phyloP scores from a whole-genome alignment of 1,140 invertebrate genomes.

The Metopolophium dirhodum region DNA sequence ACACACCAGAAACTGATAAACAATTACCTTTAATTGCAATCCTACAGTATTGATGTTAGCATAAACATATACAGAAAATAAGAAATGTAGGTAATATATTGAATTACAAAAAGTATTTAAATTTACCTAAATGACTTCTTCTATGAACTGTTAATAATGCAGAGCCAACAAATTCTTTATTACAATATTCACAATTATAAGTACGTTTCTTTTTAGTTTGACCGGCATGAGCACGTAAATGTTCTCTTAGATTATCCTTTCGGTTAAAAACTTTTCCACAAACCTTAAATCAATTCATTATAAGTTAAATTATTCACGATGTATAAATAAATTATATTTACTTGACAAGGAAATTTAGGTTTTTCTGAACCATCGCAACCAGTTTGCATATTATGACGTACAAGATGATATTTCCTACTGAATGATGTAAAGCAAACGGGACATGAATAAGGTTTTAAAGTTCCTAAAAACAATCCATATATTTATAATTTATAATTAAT shows the following conservation, averaged over 20 bases:
- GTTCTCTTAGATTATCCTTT: constrained; percentile 79
- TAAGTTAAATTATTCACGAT: not conserved
- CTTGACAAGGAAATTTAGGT: constrained; percentile 70
- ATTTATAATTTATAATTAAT: not conserved
- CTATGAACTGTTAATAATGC: constrained; percentile 74
- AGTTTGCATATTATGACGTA: constrained; percentile 76
- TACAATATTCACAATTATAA: constrained; percentile 71
- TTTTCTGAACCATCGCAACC: constrained; percentile 72
- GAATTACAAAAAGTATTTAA: constrained; percentile 58
- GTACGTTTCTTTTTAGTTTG: constrained; percentile 71
- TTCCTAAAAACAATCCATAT: constrained; percentile 60
- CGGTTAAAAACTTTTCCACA: constrained; percentile 76
- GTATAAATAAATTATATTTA: constrained; percentile 61
- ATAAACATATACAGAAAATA: constrained; percentile 53
- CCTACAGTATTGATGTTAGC: constrained; percentile 49
- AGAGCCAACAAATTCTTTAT: constrained; percentile 74
- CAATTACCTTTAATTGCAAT: constrained; percentile 42
- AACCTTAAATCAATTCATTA: constrained; percentile 65
- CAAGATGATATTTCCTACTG: constrained; percentile 77
- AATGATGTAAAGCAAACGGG: constrained; percentile 72
- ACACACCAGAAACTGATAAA: not conserved
- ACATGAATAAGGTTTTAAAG: constrained; percentile 67
- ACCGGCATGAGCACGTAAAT: constrained; percentile 76
- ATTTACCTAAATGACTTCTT: constrained; percentile 72
- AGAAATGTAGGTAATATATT: constrained; percentile 19